A percentile compares a stretch with the other conserved stretches of the same genome.
Conservation (phyloP, 1,140 invertebrate species). For the Geopemphigus sp. region DNA sequence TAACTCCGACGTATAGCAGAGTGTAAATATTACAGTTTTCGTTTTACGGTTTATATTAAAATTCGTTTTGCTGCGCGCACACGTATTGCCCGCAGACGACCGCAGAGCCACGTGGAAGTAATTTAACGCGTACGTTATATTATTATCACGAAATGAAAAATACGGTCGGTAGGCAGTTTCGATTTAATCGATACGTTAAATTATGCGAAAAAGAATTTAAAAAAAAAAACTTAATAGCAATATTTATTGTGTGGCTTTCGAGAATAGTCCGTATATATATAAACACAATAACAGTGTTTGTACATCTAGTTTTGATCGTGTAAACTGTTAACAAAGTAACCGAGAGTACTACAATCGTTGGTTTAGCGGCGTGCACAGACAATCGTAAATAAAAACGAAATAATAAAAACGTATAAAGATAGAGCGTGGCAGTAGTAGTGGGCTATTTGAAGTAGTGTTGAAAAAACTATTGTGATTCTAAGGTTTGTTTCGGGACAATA, state of each 20-base stretch:
- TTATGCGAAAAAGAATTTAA: constrained; percentile 22
- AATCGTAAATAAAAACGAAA: neutral
- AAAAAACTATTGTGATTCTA: constrained; percentile 38
- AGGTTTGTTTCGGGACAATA: constrained; percentile 47
- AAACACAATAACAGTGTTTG: neutral
- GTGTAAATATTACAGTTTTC: too few relatives aligned
- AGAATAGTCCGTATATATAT: constrained; percentile 12
- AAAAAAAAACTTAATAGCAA: neutral
- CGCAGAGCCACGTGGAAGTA: neutral
- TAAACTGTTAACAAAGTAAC: constrained; percentile 4
- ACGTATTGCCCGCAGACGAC: too few relatives aligned
- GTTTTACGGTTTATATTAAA: too few relatives aligned
- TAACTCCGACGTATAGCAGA: too few relatives aligned
- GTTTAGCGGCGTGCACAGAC: neutral
- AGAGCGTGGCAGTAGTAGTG: constrained; percentile 8
- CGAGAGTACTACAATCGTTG: neutral
- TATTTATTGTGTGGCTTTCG: neutral
- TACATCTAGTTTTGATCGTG: constrained; percentile 13
- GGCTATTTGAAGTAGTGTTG: constrained; percentile 44
- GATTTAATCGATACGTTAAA: constrained; percentile 6
- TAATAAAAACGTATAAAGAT: constrained; percentile 12
- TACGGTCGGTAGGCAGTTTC: neutral
- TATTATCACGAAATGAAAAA: constrained; percentile 8
- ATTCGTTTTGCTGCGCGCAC: neutral
- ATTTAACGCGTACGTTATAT: neutral